Conservation (phyloP, 2,113 vertebrate species). For the Oncorhynchus gorbuscha region DNA sequence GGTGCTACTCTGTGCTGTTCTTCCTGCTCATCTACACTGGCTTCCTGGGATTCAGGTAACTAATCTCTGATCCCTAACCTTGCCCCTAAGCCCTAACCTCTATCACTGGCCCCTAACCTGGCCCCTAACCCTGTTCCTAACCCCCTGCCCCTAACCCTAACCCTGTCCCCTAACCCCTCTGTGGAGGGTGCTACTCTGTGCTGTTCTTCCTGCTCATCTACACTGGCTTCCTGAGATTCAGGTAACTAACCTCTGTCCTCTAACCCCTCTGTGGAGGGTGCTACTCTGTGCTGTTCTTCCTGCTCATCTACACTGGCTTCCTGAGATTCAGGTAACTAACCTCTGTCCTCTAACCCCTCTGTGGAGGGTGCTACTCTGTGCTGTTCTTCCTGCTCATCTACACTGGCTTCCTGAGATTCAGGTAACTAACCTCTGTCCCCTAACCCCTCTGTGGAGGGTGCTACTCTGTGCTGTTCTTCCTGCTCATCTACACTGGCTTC, state of each 20-base stretch:
- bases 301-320: constrained; percentile 82
- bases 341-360: constrained; percentile 54
- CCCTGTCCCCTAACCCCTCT: no score
- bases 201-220: constrained; percentile 84
- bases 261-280: constrained; percentile 81
- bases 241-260: constrained; percentile 65
- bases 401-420: constrained; percentile 84
- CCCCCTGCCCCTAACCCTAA: no score
- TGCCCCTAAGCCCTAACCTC: no score
- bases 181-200: constrained; percentile 81
- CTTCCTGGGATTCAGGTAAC: no score
- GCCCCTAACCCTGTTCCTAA: no score
- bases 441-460: constrained; percentile 82
- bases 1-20: no score
- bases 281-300: constrained; percentile 80
- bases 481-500: constrained; percentile 82
- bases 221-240: constrained; percentile 84
- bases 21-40: no score
- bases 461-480: constrained; percentile 80
- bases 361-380: constrained; percentile 81
- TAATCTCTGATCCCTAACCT: no score
- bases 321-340: constrained; percentile 83
- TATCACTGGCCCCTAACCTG: no score
- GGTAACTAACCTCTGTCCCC: constrained; percentile 64
- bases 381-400: constrained; percentile 84